phyloP scores from a whole-genome alignment of 2,797 vertebrate species.

The Micromesistius poutassou region DNA sequence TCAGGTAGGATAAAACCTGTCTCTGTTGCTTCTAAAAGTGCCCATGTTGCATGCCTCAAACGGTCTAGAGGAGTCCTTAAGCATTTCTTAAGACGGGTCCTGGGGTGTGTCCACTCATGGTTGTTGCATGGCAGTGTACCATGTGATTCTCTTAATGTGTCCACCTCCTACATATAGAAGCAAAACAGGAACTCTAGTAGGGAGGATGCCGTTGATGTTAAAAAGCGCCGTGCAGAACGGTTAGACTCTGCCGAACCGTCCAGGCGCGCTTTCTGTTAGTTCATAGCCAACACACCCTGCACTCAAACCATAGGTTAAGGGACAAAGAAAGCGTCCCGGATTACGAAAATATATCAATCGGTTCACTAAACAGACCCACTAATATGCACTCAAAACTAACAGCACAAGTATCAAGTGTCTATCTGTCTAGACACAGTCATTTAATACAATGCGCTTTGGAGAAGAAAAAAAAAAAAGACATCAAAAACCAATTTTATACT shows the following conservation, averaged over 20 bases:
- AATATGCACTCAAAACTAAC: conserved; percentile 7
- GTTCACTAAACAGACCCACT: conserved; percentile 2
- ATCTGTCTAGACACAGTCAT: background rate
- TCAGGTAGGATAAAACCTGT: background rate
- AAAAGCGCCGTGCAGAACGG: background rate
- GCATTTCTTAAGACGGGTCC: conserved; percentile 53
- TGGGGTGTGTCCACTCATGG: conserved; percentile 52
- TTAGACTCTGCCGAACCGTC: background rate
- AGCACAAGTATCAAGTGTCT: background rate
- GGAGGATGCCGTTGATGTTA: background rate
- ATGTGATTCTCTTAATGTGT: conserved; percentile 45
- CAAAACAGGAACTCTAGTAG: conserved; percentile 5
- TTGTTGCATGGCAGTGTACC: conserved; percentile 58
- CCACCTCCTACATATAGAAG: conserved; percentile 38
- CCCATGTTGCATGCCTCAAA: background rate
- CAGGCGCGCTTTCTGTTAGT: background rate
- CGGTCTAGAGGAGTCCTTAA: background rate
- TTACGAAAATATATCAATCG: background rate
- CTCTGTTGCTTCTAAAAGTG: background rate
- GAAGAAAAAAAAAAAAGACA: background rate
- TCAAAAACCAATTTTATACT: conserved; percentile 19
- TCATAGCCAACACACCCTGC: background rate
- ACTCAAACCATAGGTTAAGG: background rate
- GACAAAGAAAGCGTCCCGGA: background rate
- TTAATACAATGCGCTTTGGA: conserved; percentile 17